Evolutionary conservation across 1,140 invertebrate species (phyloP).

Genomic region (Drosophila gunungcola): DNA sequence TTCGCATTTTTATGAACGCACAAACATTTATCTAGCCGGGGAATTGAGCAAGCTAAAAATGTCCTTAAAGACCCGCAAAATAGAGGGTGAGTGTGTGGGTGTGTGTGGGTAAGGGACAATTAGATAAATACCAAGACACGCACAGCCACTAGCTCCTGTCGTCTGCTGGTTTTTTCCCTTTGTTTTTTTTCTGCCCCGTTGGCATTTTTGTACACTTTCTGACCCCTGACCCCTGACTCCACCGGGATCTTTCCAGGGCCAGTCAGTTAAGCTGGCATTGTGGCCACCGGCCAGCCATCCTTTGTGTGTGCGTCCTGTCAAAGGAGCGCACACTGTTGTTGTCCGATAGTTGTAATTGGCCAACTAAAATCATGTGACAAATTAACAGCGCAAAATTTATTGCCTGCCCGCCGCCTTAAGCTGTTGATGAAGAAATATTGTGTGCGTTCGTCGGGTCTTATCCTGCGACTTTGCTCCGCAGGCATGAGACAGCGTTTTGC

Average conservation of each 20-base stretch:
- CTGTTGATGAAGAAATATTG: slow-evolving; percentile 83
- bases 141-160: slow-evolving; percentile 46
- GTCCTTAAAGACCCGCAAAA: slow-evolving; percentile 54
- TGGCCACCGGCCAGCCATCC: slow-evolving; percentile 42
- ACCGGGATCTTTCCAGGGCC: slow-evolving; percentile 9
- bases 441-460: slow-evolving; percentile 48
- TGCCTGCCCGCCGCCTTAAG: slow-evolving; percentile 80
- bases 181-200: slow-evolving; percentile 57
- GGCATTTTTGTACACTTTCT: slow-evolving; percentile 77
- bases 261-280: slow-evolving; percentile 77
- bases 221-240: slow-evolving; percentile 16
- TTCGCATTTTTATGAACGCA: slow-evolving; percentile 62
- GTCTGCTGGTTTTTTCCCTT: slow-evolving; percentile 18
- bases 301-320: slow-evolving; percentile 57
- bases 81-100: slow-evolving; percentile 28
- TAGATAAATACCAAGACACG: slow-evolving; percentile 79
- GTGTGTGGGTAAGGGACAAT: slow-evolving; percentile 56
- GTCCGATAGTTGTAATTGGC: slow-evolving; percentile 82
- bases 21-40: slow-evolving; percentile 63
- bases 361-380: slow-evolving; percentile 84
- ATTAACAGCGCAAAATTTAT: slow-evolving; percentile 83
- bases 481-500: slow-evolving; percentile 71
- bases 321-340: slow-evolving; percentile 50
- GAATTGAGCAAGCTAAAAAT: slow-evolving; percentile 58
- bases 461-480: slow-evolving; percentile 27